Base-by-base conservation (phyloP, 2,113 vertebrate genomes). In the Melanotaenia duboulayi region DNA sequence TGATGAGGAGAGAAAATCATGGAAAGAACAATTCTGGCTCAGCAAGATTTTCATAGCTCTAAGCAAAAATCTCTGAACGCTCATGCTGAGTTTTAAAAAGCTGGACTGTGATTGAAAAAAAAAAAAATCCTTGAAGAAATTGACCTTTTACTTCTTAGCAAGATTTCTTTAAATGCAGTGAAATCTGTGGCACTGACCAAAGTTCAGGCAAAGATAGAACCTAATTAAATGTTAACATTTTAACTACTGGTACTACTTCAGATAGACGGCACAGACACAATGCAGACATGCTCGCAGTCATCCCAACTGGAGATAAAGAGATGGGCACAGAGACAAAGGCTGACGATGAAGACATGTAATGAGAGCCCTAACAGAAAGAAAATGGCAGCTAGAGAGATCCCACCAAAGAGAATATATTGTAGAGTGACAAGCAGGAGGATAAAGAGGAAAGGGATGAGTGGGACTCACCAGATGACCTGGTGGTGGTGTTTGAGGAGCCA, bases 391-490 rank as follows among this genome's bases (percentile, higher is more conserved):
- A 49, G 46, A 67, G 14, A 35, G 52, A 68, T 28, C 48, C 63
- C 9, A 20, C 50, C 13, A 20, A 75, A 52, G 46, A 56, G 7
- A 55, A 13, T 16, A 56, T 20, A 11, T 50, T 3, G 40, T 28
- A 1, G 37, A 37, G 23, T 23, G 59, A 66, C 16, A 48, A 66
- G 64, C 11, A 22, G 56, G 44, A 46, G 24, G n/a, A 25, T 17
- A 16, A 22, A 54, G 61, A 60, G 9, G 4, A 28, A 42, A 17
- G 46, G 19, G 55, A 40, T 12, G 19, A 39, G 10, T 2, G 20
- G 59, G 61, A 89, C 93, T 94, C 82, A 95, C 94, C 92, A 51
- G 79, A 84, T 12, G 61, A 62, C 22, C 3, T 16, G 1, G 72
- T 39, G 7, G 85, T 90, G 75, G 57, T 35, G 81, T 81, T 93